phyloP scores from a whole-genome alignment of 2,113 vertebrate species.

The Myiopsitta monachus region DNA sequence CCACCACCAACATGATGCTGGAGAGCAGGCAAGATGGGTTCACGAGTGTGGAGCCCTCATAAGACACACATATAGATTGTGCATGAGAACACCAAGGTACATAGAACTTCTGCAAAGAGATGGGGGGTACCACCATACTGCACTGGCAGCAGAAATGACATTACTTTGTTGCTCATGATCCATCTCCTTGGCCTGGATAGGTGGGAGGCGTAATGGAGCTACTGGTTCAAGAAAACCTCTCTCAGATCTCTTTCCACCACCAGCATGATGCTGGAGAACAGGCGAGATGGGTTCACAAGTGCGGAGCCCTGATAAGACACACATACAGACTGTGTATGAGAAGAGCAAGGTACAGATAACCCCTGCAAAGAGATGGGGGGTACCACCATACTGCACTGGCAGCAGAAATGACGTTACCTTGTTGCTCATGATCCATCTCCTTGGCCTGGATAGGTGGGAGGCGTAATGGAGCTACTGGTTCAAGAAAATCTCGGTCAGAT shows the following conservation, averaged over 20 bases:
- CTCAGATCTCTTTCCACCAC: not conserved
- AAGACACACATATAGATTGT: not conserved
- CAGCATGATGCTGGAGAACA: not conserved
- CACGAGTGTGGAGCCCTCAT: not conserved
- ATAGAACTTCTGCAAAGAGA: not conserved
- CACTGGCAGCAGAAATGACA: too few relatives aligned
- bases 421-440: not conserved
- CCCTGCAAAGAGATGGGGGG: not conserved
- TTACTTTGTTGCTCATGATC: too few relatives aligned
- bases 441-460: not conserved
- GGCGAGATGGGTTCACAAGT: not conserved
- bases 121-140: too few relatives aligned
- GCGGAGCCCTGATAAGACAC: not conserved
- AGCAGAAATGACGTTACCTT: not conserved
- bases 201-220: too few relatives aligned
- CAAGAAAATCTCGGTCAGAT: not conserved
- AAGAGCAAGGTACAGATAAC: not conserved
- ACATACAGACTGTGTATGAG: not conserved
- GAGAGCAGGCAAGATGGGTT: not conserved
- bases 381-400: not conserved
- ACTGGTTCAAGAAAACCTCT: not conserved
- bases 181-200: too few relatives aligned
- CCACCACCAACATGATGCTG: accelerated
- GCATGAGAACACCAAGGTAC: not conserved
- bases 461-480: not conserved